phyloP scores from a whole-genome alignment of 2,888 invertebrate genomes.

The Pollenia griseotomentosa region DNA sequence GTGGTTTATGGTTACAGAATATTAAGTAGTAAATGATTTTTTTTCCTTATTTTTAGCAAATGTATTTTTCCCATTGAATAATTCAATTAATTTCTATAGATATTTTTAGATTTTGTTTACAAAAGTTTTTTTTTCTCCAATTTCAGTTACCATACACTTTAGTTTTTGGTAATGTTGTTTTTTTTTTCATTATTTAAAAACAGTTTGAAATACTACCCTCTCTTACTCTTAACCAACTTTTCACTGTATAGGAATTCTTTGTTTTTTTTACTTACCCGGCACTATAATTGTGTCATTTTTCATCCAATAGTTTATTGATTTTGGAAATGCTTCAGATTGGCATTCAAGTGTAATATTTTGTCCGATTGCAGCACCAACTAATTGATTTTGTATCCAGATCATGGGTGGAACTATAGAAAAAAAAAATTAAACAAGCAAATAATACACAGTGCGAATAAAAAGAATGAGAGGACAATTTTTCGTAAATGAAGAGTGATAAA shows the following conservation, averaged over 20 bases:
- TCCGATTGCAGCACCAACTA: conserved; percentile 88
- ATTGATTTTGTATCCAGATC: conserved; percentile 90
- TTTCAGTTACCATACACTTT: neutral
- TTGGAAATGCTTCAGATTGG: conserved; percentile 89
- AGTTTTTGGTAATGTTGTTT: neutral
- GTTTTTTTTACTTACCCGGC: conserved; percentile 84
- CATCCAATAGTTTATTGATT: conserved; percentile 90
- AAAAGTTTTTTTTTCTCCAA: neutral
- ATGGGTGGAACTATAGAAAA: conserved; percentile 88
- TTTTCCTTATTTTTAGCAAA: neutral
- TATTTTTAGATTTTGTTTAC: conserved; percentile 3
- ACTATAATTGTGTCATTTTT: conserved; percentile 87
- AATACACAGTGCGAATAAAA: conserved; percentile 5
- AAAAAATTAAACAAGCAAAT: conserved; percentile 19
- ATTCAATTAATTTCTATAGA: conserved; percentile 63
- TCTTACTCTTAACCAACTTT: neutral
- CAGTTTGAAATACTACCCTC: neutral
- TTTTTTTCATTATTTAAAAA: neutral
- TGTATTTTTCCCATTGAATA: conserved; percentile 16
- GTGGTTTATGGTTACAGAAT: conserved; percentile 56
- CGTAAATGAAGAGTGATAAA: neutral
- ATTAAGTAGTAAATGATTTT: conserved; percentile 42
- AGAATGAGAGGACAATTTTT: conserved; percentile 19
- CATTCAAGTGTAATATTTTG: conserved; percentile 89
- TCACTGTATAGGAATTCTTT: neutral